These are phyloP conservation scores for Pherbina coryleti DNA, from an alignment of 2,888 invertebrate species.

Conservation along the genomic window DNA sequence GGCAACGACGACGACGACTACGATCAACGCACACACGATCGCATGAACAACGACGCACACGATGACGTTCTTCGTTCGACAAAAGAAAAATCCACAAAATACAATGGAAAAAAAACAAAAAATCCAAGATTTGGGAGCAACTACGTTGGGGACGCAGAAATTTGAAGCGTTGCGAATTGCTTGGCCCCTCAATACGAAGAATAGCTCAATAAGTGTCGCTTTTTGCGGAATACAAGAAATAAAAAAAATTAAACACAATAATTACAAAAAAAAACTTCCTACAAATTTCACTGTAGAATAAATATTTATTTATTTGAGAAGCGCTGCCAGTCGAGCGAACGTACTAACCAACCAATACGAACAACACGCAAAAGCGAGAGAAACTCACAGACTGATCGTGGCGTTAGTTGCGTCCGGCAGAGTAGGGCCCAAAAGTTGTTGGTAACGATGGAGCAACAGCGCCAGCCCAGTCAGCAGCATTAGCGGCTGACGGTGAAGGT, in stretches of 20 bases:
- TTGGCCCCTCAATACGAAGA: no score
- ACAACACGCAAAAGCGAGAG: slow-evolving; percentile 68
- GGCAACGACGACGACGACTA: background rate
- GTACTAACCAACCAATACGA: slow-evolving; percentile 36
- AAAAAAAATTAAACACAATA: background rate
- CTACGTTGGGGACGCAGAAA: background rate
- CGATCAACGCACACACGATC: slow-evolving; percentile 14
- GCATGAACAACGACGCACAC: slow-evolving; percentile 10
- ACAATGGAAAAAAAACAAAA: background rate
- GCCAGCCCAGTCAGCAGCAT: background rate
- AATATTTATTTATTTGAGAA: slow-evolving; percentile 1
- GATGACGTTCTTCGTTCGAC: slow-evolving; percentile 1
- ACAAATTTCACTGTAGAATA: slow-evolving; percentile 1
- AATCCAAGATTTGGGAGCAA: background rate
- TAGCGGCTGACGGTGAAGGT: slow-evolving; percentile 22
- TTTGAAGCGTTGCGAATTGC: background rate
- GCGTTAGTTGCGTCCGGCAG: slow-evolving; percentile 23
- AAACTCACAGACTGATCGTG: slow-evolving; percentile 64
- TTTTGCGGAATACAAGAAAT: background rate
- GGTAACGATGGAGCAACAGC: slow-evolving; percentile 23
- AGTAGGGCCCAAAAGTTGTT: slow-evolving; percentile 41
- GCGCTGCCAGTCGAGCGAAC: slow-evolving; percentile 11
- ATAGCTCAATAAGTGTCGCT: background rate
- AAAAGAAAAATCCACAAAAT: no score
- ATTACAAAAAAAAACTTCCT: slow-evolving; percentile 19